Conservation (phyloP, 2,888 invertebrate species). For the Monopis laevigella region DNA sequence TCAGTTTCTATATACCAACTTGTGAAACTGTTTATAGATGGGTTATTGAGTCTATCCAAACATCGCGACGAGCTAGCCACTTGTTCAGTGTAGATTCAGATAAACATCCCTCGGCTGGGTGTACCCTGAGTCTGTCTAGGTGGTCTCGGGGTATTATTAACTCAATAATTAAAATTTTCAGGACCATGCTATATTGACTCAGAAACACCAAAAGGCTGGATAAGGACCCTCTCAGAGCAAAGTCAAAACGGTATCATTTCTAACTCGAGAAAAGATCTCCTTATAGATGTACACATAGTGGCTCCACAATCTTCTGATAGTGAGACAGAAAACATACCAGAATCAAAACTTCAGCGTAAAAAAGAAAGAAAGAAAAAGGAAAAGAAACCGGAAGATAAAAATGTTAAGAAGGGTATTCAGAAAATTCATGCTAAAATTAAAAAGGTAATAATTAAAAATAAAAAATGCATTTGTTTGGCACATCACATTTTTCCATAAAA, state of each 20-base stretch:
- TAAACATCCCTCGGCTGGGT: too few relatives aligned
- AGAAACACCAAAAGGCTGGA: constrained; percentile 53
- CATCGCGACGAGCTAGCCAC: too few relatives aligned
- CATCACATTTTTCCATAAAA: background rate
- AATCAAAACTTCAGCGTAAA: constrained; percentile 24
- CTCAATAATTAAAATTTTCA: too few relatives aligned
- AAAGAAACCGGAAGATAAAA: constrained; percentile 34
- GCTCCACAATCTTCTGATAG: constrained; percentile 10
- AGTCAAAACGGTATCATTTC: constrained; percentile 43
- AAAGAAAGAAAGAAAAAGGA: constrained; percentile 11
- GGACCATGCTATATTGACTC: constrained; percentile 54
- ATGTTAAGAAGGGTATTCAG: constrained; percentile 33
- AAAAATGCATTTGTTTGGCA: background rate
- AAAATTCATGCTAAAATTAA: constrained; percentile 43
- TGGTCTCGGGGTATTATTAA: too few relatives aligned
- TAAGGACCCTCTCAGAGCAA: constrained; percentile 50
- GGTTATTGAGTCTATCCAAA: too few relatives aligned
- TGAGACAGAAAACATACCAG: constrained; percentile 19
- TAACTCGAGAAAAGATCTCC: constrained; percentile 55
- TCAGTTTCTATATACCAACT: too few relatives aligned
- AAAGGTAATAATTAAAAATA: constrained; percentile 29
- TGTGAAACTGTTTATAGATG: too few relatives aligned
- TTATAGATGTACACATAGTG: constrained; percentile 46
- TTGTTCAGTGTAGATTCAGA: too few relatives aligned
- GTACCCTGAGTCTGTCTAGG: too few relatives aligned